A percentile compares a stretch with the other conserved stretches of the same genome.
These are phyloP conservation scores for Achlya flavicornis DNA, from an alignment of 2,888 invertebrate genomes.

Conservation along the genomic window DNA sequence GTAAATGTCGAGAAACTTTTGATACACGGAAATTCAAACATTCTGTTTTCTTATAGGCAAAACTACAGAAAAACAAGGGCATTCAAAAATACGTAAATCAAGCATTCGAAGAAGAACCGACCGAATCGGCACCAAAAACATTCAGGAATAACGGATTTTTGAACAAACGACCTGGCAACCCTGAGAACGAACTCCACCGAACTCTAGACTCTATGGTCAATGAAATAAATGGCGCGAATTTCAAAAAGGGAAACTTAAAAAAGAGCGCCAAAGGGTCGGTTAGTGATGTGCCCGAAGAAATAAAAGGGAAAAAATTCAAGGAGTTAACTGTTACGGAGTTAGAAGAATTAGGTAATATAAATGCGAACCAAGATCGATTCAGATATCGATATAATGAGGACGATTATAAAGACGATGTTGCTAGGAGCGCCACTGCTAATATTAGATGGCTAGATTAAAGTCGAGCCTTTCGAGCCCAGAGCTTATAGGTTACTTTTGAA, in stretches of 20 bases:
- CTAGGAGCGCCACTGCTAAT: slow-evolving; percentile 45
- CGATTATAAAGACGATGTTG: slow-evolving; percentile 63
- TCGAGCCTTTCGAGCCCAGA: not conserved
- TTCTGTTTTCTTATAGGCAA: slow-evolving; percentile 41
- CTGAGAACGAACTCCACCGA: slow-evolving; percentile 62
- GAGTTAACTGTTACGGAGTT: slow-evolving; percentile 63
- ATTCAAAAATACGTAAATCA: slow-evolving; percentile 59
- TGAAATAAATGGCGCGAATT: slow-evolving; percentile 54
- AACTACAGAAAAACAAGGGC: slow-evolving; percentile 43
- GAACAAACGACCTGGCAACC: slow-evolving; percentile 64
- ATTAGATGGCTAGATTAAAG: slow-evolving; percentile 64
- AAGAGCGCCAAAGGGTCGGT: slow-evolving; percentile 18
- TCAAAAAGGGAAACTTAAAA: slow-evolving; percentile 23
- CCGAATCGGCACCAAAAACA: slow-evolving; percentile 26
- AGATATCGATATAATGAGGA: slow-evolving; percentile 62
- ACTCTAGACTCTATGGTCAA: slow-evolving; percentile 65
- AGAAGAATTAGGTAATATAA: slow-evolving; percentile 63
- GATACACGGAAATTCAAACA: not conserved
- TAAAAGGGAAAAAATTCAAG: slow-evolving; percentile 65
- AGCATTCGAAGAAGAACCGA: slow-evolving; percentile 47
- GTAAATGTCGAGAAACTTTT: too few relatives aligned
- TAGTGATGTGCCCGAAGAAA: slow-evolving; percentile 46
- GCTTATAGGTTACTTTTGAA: not conserved
- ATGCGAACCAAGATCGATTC: slow-evolving; percentile 67
- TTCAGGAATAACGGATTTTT: slow-evolving; percentile 61